Percentiles rank a stretch among this genome's conserved stretches.
These are phyloP conservation scores for Typhlichthys eigenmanni DNA, from an alignment of 2,797 vertebrate genomes.

Conservation along the genomic window DNA sequence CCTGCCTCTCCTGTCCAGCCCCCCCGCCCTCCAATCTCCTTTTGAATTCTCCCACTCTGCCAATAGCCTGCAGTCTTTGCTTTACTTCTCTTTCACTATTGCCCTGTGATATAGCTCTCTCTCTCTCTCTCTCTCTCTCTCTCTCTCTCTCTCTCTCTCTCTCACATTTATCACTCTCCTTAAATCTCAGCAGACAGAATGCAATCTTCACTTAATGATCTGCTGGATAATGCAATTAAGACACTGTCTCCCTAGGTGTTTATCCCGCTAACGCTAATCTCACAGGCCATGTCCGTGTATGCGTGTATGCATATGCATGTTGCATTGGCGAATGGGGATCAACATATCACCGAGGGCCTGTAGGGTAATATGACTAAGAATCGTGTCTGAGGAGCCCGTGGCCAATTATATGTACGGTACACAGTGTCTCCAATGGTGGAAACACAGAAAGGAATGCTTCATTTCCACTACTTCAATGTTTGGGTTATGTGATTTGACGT, in stretches of 20 bases:
- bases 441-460: not conserved
- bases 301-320: not conserved
- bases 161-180: conserved; percentile 11
- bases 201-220: conserved; percentile 53
- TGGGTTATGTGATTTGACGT: conserved; percentile 6
- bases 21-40: not conserved
- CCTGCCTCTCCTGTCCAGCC: not conserved
- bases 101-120: not conserved
- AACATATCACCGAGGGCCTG: conserved; percentile 13
- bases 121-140: conserved; percentile 7
- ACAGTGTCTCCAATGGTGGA: too few relatives aligned
- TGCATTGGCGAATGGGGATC: not conserved
- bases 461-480: not conserved
- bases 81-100: conserved; percentile 26
- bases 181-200: conserved; percentile 48
- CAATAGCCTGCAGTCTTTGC: not conserved
- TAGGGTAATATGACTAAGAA: conserved; percentile 11
- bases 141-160: conserved; percentile 36
- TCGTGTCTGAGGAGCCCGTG: too few relatives aligned
- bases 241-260: conserved; percentile 28
- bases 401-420: too few relatives aligned
- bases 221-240: conserved; percentile 47
- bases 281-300: conserved; percentile 2
- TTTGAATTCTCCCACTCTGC: not conserved
- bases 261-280: conserved; percentile 12